These are phyloP conservation scores for Elephas maximus DNA, from an alignment of 2,113 vertebrate species.

Conservation along the genomic window DNA sequence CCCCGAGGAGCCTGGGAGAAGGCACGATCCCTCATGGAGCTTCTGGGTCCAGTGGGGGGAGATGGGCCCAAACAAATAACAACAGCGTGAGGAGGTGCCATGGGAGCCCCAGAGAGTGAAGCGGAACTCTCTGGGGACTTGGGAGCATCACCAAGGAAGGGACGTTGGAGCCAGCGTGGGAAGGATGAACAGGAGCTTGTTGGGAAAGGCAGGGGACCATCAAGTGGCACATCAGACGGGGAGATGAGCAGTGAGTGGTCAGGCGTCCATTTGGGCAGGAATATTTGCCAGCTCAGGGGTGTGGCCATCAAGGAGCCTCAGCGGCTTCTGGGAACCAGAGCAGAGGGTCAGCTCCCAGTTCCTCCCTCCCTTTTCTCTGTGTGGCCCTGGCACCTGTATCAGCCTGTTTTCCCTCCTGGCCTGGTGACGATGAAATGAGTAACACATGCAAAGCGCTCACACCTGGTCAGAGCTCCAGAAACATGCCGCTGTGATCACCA, in stretches of 20 bases:
- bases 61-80: background rate
- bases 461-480: too few relatives aligned
- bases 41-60: background rate
- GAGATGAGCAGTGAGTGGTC: background rate
- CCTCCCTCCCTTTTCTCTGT: background rate
- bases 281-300: background rate
- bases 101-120: background rate
- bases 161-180: rapidly evolving
- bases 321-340: background rate
- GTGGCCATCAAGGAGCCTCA: background rate
- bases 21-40: rapidly evolving
- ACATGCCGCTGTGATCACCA: background rate
- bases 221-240: too few relatives aligned
- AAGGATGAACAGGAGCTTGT: background rate
- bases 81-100: background rate
- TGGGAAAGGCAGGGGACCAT: background rate
- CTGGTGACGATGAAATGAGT: background rate
- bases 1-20: background rate
- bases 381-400: background rate
- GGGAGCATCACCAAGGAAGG: background rate
- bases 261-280: background rate
- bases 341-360: background rate
- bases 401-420: background rate
- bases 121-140: background rate
- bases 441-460: background rate